A percentile compares a stretch with the other conserved stretches of the same genome.
These are phyloP conservation scores for Drosophila simulans DNA, from an alignment of 1,140 invertebrate species.

Conservation along the genomic window DNA sequence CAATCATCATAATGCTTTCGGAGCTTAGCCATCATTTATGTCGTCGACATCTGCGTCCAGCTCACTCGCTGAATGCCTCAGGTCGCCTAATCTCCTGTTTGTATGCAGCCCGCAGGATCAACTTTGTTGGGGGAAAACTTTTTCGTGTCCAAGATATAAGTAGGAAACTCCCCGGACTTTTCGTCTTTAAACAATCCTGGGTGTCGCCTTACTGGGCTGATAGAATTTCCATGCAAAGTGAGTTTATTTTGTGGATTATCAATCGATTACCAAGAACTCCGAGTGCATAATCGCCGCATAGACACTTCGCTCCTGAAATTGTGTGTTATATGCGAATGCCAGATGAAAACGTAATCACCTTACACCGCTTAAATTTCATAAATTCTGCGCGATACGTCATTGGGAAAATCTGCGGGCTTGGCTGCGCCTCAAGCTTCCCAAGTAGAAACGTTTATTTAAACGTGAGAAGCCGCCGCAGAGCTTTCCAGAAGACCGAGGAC, in stretches of 20 bases:
- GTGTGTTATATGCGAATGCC: constrained; percentile 33
- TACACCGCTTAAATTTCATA: constrained; percentile 23
- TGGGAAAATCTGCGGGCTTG: constrained; percentile 20
- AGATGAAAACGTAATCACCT: constrained; percentile 24
- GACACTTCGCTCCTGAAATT: not conserved
- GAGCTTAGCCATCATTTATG: constrained; percentile 54
- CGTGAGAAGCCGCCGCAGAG: constrained; percentile 6
- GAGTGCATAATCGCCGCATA: not conserved
- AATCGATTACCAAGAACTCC: constrained; percentile 29
- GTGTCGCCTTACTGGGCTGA: not conserved
- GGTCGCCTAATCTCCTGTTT: constrained; percentile 62
- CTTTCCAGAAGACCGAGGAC: constrained; percentile 14
- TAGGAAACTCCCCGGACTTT: not conserved
- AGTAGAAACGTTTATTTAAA: constrained; percentile 59
- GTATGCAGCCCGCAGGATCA: constrained; percentile 56
- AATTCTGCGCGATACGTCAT: constrained; percentile 27
- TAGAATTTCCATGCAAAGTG: constrained; percentile 23
- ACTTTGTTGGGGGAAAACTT: constrained; percentile 30
- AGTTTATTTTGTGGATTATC: constrained; percentile 21
- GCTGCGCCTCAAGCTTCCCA: constrained; percentile 10
- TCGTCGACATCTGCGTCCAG: constrained; percentile 49
- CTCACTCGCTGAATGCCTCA: constrained; percentile 47
- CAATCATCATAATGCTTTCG: constrained; percentile 33
- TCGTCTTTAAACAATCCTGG: not conserved
- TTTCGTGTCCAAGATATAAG: not conserved